Conservation (phyloP, 2,113 vertebrate genomes). For the Gasterosteus aculeatus region DNA sequence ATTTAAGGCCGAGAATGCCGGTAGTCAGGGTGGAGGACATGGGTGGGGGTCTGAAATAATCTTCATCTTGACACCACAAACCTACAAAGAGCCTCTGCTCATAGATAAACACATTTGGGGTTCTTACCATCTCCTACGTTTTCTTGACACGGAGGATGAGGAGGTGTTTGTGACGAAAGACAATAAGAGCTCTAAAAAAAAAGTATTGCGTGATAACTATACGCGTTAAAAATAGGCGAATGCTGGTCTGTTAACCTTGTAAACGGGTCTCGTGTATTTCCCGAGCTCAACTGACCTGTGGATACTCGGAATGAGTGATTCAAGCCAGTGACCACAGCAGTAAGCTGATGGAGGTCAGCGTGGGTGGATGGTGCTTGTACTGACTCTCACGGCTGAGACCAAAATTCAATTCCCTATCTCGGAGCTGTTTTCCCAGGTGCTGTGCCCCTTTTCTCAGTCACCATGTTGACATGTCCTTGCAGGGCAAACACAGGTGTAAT, state of each 20-base stretch:
- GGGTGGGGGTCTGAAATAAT: no score
- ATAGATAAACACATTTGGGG: no score
- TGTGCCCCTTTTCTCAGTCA: not conserved
- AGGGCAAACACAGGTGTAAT: not conserved
- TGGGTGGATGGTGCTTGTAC: not conserved
- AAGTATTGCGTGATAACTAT: not conserved
- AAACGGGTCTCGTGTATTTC: not conserved
- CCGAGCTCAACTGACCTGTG: not conserved
- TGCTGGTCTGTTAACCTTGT: conserved; percentile 4
- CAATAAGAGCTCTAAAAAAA: no score
- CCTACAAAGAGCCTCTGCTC: no score
- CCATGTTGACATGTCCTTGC: not conserved
- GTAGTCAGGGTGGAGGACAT: no score
- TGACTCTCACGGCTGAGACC: not conserved
- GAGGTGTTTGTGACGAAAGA: not conserved
- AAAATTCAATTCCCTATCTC: not conserved
- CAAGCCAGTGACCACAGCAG: not conserved
- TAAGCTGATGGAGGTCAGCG: not conserved
- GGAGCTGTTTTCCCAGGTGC: not conserved
- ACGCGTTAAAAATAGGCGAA: not conserved
- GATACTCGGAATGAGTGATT: not conserved
- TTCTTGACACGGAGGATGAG: no score
- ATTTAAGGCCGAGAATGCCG: not conserved
- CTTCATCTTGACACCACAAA: no score
- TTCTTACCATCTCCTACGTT: no score